These are phyloP conservation scores for Platichthys flesus DNA, from an alignment of 2,113 vertebrate species.

Conservation along the genomic window DNA sequence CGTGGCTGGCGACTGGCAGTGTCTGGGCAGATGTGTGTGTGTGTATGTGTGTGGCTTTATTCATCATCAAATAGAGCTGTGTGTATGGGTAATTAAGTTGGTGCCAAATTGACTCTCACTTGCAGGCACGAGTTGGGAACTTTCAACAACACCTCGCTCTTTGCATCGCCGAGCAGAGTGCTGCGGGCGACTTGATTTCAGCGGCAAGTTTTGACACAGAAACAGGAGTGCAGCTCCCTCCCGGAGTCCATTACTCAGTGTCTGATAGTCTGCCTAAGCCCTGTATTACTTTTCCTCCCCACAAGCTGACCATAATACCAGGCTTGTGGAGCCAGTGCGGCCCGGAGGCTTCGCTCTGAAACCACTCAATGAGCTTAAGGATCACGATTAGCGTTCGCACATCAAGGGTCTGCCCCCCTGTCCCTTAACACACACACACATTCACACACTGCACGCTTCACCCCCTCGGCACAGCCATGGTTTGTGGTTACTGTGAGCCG, in stretches of 20 bases:
- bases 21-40: slow-evolving; percentile 69
- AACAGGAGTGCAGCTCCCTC: slow-evolving; percentile 31
- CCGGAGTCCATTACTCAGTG: slow-evolving; percentile 61
- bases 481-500: slow-evolving; percentile 14
- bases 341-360: slow-evolving; percentile 67
- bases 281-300: slow-evolving; percentile 67
- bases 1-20: slow-evolving; percentile 67
- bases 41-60: slow-evolving; percentile 39
- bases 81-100: slow-evolving; percentile 75
- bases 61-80: slow-evolving; percentile 3
- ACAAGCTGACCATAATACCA: slow-evolving; percentile 80
- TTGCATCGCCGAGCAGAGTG: slow-evolving; percentile 46
- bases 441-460: slow-evolving; percentile 23
- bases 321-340: slow-evolving; percentile 72
- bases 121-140: slow-evolving; percentile 57
- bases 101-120: slow-evolving; percentile 78
- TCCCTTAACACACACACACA: neutral
- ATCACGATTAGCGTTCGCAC: slow-evolving; percentile 65
- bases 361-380: slow-evolving; percentile 67
- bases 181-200: slow-evolving; percentile 55
- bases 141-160: slow-evolving; percentile 44
- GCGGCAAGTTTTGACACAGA: slow-evolving; percentile 70
- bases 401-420: slow-evolving; percentile 25
- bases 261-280: slow-evolving; percentile 59
- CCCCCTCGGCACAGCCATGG: slow-evolving; percentile 1